Evolutionary conservation across 2,797 vertebrate genomes (phyloP), one percentile per base, ranked within the genome.

Genomic region (Catamblyrhynchus diadema): DNA sequence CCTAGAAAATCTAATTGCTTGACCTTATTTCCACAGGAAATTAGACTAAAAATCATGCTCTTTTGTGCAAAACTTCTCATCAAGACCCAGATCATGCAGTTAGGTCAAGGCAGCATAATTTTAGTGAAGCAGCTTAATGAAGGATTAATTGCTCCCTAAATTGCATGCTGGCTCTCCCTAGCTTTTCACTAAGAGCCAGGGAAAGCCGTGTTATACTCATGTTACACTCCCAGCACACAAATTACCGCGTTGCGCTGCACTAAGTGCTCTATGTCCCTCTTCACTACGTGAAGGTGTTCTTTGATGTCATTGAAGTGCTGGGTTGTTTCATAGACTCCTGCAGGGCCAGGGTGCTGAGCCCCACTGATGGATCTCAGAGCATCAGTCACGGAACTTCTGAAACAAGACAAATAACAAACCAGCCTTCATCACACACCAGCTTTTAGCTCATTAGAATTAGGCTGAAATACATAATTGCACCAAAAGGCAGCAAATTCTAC

Each of bases 231-330:
- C 48, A 62, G 66, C 14, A 41, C 79, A 32, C 11, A 48, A 75
- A 80, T 97, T 95, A 98, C 98, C 98, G n/a, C 60, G 20, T 96
- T 98, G 21, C 98, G 98, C 90, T 99, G 99, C 41, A 98, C 98
- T 27, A 99, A 97, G 86, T 98, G 98, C 33, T 99, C 99, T 16
- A 99, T 93, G 88, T 99, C 99, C 80, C 99, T 98, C 95, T 98
- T 99, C 24, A 99, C 99, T 1, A 97, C 39, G 20, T 99, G 99
- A 64, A 99, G 98, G 96, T 99, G 99, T 22, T 99, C 99, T 95
- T 99, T 99, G 95, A 99, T 99, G 95, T 99, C 99, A 39, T 98
- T 99, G 97, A 99, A 99, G 97, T 99, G 99, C 94, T 99, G 99
- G 3, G 99, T 97, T 22, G 98, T 98, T 96, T 99, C 99, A 2